Evolutionary conservation across 2,797 vertebrate species (phyloP), one percentile per base, ranked within the genome.

Genomic region (Echiichthys vipera): DNA sequence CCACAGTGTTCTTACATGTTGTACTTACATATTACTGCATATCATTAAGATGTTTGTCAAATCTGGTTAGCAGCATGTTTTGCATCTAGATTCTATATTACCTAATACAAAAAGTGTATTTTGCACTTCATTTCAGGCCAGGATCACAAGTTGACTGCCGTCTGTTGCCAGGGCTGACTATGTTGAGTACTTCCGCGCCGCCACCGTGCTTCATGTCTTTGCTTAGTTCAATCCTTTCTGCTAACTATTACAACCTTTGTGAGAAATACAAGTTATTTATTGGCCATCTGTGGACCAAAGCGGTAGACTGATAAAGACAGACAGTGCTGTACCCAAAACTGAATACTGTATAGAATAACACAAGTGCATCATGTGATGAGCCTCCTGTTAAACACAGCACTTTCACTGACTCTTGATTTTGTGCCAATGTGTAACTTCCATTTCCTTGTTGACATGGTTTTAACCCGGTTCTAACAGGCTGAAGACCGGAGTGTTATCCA

Each of bases 381-480:
- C 18, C 15, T 37, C 37, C n/a, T n/a, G n/a, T 75, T 53, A 30
- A 10, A 40, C 25, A 34, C 29, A n/a, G 20, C 30, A 11, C 45
- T 22, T 42, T 36, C 1, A 7, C 9, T 43, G 32, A 69, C 50
- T 57, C 24, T 27, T 66, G 29, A 65, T 64, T 49, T 10, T 49
- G 34, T 47, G 73, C 71, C 65, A 61, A 7, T 43, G 12, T 67
- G 39, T 24, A 43, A 57, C 66, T 58, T 82, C 71, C n/a, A 37
- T 61, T 59, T 68, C 65, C 36, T 58, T 7, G 36, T 64, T 64
- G 2, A 66, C 78, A 73, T 78, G 73, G 85, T 84, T 89, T 72
- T 25, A 83, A n/a, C 77, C 89, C 20, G 49, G 91, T 88, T 93
- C 73, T 39, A 74, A 75, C 93, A 79, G 79, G 90, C 58, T 62